Conservation (phyloP, 2,113 vertebrate genomes). For the Rhea pennata region DNA sequence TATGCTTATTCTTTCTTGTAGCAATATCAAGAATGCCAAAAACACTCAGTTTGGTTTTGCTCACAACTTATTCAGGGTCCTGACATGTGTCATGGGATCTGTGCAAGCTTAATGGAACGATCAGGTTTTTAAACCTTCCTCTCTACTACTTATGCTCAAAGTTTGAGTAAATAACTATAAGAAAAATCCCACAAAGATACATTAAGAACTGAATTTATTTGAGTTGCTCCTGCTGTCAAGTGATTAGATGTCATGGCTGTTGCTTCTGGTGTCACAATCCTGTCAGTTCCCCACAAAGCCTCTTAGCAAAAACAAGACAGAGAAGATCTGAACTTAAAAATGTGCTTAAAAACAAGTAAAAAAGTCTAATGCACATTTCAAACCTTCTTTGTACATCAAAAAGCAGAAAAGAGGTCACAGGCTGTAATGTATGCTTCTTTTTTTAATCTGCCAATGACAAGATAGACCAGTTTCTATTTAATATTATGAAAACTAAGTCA, state of each 20-base stretch:
- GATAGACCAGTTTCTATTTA: neutral
- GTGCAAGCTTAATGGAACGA: neutral
- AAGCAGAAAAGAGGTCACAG: slow-evolving; percentile 23
- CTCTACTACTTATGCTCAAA: neutral
- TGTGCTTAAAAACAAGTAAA: neutral
- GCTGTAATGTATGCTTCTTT: neutral
- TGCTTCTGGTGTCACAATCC: neutral
- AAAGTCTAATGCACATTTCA: neutral
- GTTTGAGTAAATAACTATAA: neutral
- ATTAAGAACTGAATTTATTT: neutral
- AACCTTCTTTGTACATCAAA: neutral
- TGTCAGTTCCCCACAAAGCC: neutral
- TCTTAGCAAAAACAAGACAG: neutral
- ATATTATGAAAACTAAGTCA: neutral
- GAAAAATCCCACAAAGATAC: neutral
- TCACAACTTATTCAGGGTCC: neutral
- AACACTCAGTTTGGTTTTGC: neutral
- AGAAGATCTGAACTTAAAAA: neutral
- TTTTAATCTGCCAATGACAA: neutral
- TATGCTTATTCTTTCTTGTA: neutral
- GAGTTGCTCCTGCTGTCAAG: neutral
- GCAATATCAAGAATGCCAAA: neutral
- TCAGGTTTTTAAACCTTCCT: neutral
- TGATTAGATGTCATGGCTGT: neutral
- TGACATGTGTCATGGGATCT: neutral